Base-by-base conservation (phyloP, 2,888 invertebrate genomes). In the Ceriagrion tenellum region DNA sequence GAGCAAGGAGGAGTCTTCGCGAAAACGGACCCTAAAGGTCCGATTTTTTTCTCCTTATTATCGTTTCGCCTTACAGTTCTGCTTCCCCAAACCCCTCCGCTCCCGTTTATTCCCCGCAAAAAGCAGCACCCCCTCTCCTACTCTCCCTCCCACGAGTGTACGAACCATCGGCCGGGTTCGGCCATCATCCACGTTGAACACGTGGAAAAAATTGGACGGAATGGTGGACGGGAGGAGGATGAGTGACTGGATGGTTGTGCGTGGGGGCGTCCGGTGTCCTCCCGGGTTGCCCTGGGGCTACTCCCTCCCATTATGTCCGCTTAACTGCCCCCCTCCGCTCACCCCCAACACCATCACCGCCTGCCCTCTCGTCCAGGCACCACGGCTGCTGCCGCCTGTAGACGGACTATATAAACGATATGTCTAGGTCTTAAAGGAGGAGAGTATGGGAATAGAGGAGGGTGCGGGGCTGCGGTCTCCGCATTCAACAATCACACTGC, bases 251-350 rank as follows among this genome's bases (percentile, higher is more conserved):
- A 13, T 35, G 81, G 26, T 30, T 69, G 26, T 69, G 69, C n/a
- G 69, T 69, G 69, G 69, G 81, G 81, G 81, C 81, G 81, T 16
- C 93, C 93, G 63, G 63, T 69, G 91, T 74, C 93, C 69, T 69
- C 93, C 26, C 59, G 10, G 12, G 59, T 16, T 59, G 59, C 47
- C 93, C 93, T 47, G 47, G 59, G 90, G 69, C 35, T 63, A n/a
- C 40, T 63, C 35, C 20, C 91, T n/a, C 93, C 35, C 26, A 74
- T 93, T 74, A 74, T 69, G 69, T 93, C 93, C 93, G 93, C 93
- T 26, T 93, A 93, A 93, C 93, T 93, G 93, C 47, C 93, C 93
- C 93, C 93, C 74, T 93, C 69, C 55, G 93, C 93, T 91, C 63
- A 40, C 59, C 47, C 59, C 47, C 91, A 40, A 63, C 91, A 90